These are phyloP conservation scores for Pseudomugil gertrudae DNA, from an alignment of 2,797 vertebrate species.

Conservation along the genomic window DNA sequence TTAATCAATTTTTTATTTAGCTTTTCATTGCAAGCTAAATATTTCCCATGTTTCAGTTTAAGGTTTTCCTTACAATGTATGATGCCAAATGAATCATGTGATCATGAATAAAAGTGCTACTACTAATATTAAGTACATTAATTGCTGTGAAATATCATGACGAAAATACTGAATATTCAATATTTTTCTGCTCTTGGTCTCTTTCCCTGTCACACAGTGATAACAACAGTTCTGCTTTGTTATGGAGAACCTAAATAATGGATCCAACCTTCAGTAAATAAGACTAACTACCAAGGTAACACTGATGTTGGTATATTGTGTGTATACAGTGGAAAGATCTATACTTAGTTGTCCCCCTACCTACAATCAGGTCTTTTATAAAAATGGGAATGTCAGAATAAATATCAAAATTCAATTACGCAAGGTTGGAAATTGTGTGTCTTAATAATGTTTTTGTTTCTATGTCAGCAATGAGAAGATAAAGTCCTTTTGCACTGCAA, in stretches of 20 bases:
- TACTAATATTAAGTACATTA: conserved; percentile 42
- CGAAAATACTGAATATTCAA: conserved; percentile 57
- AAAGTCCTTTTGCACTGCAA: not conserved
- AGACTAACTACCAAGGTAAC: conserved; percentile 83
- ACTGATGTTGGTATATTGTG: conserved; percentile 50
- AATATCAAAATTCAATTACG: not conserved
- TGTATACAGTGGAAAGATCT: conserved; percentile 12
- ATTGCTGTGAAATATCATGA: conserved; percentile 50
- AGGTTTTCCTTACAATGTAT: too few species aligned
- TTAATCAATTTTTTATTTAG: too few species aligned
- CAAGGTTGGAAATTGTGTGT: not conserved
- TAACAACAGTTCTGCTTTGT: conserved; percentile 77
- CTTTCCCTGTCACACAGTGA: conserved; percentile 73
- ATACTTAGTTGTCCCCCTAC: conserved; percentile 29
- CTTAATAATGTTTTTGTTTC: not conserved
- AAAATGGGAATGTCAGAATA: too few species aligned
- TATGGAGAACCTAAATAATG: conserved; percentile 75
- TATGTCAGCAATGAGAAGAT: not conserved
- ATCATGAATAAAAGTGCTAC: too few species aligned
- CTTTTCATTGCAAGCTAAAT: too few species aligned
- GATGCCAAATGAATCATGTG: too few species aligned
- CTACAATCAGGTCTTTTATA: too few species aligned
- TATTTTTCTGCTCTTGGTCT: conserved; percentile 53
- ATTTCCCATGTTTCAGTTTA: too few species aligned
- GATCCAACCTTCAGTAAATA: conserved; percentile 77